Base-by-base conservation (phyloP, 2,888 invertebrate species). In the Diplazon laetatorius region DNA sequence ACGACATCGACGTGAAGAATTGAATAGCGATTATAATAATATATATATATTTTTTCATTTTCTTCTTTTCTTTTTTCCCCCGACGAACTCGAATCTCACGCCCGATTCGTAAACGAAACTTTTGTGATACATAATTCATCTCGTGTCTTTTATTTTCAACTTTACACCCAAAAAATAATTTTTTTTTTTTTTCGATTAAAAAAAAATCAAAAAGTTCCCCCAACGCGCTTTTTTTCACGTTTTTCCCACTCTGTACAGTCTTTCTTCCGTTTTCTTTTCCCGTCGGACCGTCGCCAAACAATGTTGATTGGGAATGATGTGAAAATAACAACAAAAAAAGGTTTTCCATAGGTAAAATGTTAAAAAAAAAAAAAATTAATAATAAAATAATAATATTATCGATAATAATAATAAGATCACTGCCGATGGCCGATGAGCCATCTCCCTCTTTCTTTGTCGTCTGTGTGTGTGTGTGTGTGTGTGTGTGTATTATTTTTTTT, bases 241-340 rank as follows among this genome's bases (percentile, higher is more conserved):
- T 46, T 71, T 20, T 69, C 59, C 16, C 22, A 22, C 14, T 14
- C 1, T 50, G 8, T 12, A 55, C 48, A 71, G 59, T 75, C 62
- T 76, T 44, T 59, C 62, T 69, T 44, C 44, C 65, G 59, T 50
- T 48, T 25, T 65, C 10, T n/a, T n/a, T n/a, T n/a, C n/a, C n/a
- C n/a, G n/a, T n/a, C n/a, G n/a, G n/a, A n/a, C n/a, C n/a, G n/a
- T 39, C 66, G 76, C 78, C 82, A 84, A 82, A 84, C 66, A 84
- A 82, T 83, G 84, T 83, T 59, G 76, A 84, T 82, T 82, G 75
- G 87, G 85, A 88, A 88, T 85, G 86, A 85, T 87, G 79, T 71
- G 66, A 85, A 84, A 83, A 68, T 71, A 65, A 79, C 30, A 81
- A n/a, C n/a, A n/a, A n/a, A n/a, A 81, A 81, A 66, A 72, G 75